A percentile compares a stretch with the other conserved stretches of the same genome.
Conservation (phyloP, 2,797 vertebrate genomes). For the Alcedo quadribrachys region DNA sequence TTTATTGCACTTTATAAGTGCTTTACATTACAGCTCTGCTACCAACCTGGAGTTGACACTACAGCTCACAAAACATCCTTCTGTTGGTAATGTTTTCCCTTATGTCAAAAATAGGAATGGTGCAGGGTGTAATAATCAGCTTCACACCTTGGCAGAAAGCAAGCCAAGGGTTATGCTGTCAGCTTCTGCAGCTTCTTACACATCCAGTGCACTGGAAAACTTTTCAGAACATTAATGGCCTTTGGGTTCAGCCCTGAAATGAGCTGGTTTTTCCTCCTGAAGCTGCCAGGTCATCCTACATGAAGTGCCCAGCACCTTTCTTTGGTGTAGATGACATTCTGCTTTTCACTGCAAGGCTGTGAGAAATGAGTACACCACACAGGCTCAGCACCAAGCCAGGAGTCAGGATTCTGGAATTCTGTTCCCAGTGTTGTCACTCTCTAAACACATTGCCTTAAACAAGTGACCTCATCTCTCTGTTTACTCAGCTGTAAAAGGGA, state of each 20-base stretch:
- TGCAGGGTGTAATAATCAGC: not conserved
- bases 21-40: not conserved
- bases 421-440: not conserved
- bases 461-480: conserved; percentile 39
- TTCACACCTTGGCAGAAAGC: not conserved
- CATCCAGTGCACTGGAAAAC: not conserved
- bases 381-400: not conserved
- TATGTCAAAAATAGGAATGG: not conserved
- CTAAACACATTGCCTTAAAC: not conserved
- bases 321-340: not conserved
- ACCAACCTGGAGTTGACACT: not conserved
- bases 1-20: not conserved
- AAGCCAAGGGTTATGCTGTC: not conserved
- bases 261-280: not conserved
- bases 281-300: not conserved
- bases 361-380: not conserved
- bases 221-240: not conserved
- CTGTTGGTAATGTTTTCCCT: not conserved
- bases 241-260: not conserved
- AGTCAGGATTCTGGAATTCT: not conserved
- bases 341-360: not conserved
- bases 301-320: not conserved
- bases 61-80: not conserved
- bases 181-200: not conserved
- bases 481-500: conserved; percentile 58